Base-by-base conservation (phyloP, 2,888 invertebrate species). In the Chromoteleia sp. region DNA sequence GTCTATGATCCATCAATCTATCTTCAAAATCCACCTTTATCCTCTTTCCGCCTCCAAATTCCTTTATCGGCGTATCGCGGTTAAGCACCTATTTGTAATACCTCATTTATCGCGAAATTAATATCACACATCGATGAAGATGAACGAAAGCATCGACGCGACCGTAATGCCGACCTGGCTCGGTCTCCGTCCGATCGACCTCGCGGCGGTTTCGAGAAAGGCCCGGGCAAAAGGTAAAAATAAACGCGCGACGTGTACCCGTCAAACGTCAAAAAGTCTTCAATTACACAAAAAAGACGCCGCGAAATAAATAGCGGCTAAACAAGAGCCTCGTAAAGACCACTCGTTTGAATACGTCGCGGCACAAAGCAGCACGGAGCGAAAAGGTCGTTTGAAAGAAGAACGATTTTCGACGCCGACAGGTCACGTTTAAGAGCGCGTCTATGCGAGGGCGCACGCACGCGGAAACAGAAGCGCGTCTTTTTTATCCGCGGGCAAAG, bases 331-430 rank as follows among this genome's bases (percentile, higher is more conserved):
- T 63, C 56, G 48, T 71, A 65, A 71, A 78, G 77, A 71, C 77
- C 63, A 78, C 77, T 78, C 77, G 54, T 78, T 77, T 77, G 76
- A 76, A 68, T 68, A 39, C 54, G 54, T 54, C 54, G 63, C 54
- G 52, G 54, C 63, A 70, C 77, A 77, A 77, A 77, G 68, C 67
- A 21, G 39, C 45, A 41, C n/a, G 36, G 33, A 15, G 48, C 25
- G 79, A 81, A 82, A 85, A 84, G 74, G 70, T 77, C 68, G 65
- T 41, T 77, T 70, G 56, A 21, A 56, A 79, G 75, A 70, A 71
- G 56, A 71, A 75, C 74, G 83, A 85, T 84, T 86, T 86, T 86
- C 83, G 85, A 83, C 77, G 77, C 70, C 73, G 68, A 68, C 78
- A 73, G 71, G 61, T 80, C 74, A 74, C 76, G 43, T 65, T 68